phyloP scores from a whole-genome alignment of 2,888 invertebrate genomes.

The Luperina nickerlii region DNA sequence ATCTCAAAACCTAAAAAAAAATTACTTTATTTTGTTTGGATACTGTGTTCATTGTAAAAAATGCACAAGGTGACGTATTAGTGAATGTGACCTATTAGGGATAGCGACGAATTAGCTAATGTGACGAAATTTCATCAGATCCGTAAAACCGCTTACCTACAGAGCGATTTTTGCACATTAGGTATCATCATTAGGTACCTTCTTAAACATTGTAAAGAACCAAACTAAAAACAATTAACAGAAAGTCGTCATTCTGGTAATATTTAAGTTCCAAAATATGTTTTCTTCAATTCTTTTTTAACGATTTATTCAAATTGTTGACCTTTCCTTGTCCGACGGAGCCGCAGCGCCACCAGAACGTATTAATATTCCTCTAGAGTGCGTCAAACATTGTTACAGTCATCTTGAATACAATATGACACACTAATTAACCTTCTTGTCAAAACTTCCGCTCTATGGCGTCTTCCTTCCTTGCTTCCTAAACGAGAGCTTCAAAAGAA shows the following conservation, averaged over 20 bases:
- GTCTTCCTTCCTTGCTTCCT: slow-evolving; percentile 30
- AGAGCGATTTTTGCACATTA: not conserved
- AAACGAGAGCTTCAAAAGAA: not conserved
- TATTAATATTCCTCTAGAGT: slow-evolving; percentile 31
- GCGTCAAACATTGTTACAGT: not conserved
- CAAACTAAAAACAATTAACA: not conserved
- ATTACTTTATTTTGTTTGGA: too few species aligned
- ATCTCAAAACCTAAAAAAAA: too few species aligned
- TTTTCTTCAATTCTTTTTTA: not conserved
- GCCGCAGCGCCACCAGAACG: slow-evolving; percentile 2
- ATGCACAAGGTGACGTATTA: too few species aligned
- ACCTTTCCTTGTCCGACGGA: slow-evolving; percentile 25
- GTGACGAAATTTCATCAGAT: too few species aligned
- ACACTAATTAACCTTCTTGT: slow-evolving; percentile 32
- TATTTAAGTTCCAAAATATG: slow-evolving; percentile 1
- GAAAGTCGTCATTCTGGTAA: not conserved
- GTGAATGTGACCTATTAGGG: too few species aligned
- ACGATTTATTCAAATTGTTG: not conserved
- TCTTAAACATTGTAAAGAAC: not conserved
- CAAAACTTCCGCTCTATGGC: slow-evolving; percentile 20
- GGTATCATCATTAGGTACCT: not conserved
- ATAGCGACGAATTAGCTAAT: too few species aligned
- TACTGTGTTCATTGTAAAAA: too few species aligned
- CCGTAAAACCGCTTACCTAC: not conserved
- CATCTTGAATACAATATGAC: slow-evolving; percentile 8